Base-by-base conservation (phyloP, 2,797 vertebrate species). In the Falco berigora region DNA sequence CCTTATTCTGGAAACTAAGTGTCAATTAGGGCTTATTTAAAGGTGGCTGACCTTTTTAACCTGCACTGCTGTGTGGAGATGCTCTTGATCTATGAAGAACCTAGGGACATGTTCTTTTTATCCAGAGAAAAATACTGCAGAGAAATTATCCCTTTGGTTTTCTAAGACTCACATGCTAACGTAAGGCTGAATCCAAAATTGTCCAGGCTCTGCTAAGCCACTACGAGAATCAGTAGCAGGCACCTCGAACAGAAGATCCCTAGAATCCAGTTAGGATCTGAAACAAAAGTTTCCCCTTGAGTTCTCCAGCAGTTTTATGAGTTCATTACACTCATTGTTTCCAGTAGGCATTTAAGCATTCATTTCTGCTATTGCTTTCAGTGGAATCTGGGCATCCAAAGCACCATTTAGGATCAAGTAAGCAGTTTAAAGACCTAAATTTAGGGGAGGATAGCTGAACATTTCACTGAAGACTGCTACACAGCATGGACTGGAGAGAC, bases 11-110 rank as follows among this genome's bases (percentile, higher is more conserved):
- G 66, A 32, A 92, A 81, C 17, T 63, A 79, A 79, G 87, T 74
- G 86, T 91, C 74, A 87, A 72, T 95, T 88, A 86, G 22, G n/a
- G 46, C 9, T 78, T 82, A 63, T 92, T 96, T 77, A 89, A 75
- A 74, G 66, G 69, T 67, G 56, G 16, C 28, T 84, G 74, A 69
- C 61, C 77, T 84, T 91, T 94, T 34, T 47, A 81, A 89, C 49
- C 61, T 58, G 15, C 38, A 12, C 34, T 49, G 32, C 55, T 53
- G 4, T 50, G 47, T 42, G 34, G 40, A 89, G 50, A 46, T 55
- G 56, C 27, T 88, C 53, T 69, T 50, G 47, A 80, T 73, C 40
- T 73, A 17, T 2, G 8, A 53, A 64, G 53, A 85, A 85, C 14
- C 24, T 59, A 73, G 49, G 56, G n/a, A 74, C 69, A 84, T 46